Conservation (phyloP, 1,140 invertebrate species). For the Pseudomyrmex gracilis region DNA sequence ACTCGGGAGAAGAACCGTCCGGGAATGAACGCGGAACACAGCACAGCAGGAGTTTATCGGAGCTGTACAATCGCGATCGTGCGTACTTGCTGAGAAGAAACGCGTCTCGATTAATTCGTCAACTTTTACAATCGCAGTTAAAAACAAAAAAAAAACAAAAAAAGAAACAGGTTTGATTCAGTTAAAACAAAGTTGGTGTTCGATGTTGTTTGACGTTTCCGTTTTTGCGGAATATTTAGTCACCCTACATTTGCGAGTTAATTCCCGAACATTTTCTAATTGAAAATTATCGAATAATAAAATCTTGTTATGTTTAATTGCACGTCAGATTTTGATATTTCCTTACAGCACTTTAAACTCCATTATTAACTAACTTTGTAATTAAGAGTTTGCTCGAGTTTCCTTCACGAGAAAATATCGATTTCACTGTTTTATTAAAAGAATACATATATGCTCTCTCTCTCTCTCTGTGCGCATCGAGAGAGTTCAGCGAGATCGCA, state of each 20-base stretch:
- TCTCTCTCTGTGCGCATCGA: neutral
- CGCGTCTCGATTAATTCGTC: slow-evolving; percentile 21
- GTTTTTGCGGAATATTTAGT: neutral
- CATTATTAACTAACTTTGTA: slow-evolving; percentile 44
- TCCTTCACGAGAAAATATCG: neutral
- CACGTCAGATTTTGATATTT: slow-evolving; percentile 28
- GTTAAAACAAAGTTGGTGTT: no score
- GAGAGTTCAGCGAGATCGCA: neutral
- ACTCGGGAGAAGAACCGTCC: no score
- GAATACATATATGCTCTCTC: neutral
- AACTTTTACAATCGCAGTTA: neutral
- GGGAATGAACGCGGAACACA: slow-evolving; percentile 11
- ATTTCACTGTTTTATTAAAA: neutral
- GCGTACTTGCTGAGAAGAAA: no score
- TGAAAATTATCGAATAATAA: slow-evolving; percentile 19
- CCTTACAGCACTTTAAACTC: slow-evolving; percentile 4
- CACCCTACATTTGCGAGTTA: neutral
- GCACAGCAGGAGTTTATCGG: slow-evolving; percentile 11
- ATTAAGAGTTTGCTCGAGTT: slow-evolving; percentile 18
- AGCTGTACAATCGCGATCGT: slow-evolving; percentile 17
- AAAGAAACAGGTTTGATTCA: slow-evolving; percentile 24
- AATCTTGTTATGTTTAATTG: slow-evolving; percentile 5
- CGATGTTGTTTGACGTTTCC: neutral
- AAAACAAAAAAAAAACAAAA: no score
- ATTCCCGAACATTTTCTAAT: neutral